Evolutionary conservation across 2,888 invertebrate species (phyloP).

Genomic region (Adelognathus sp.): DNA sequence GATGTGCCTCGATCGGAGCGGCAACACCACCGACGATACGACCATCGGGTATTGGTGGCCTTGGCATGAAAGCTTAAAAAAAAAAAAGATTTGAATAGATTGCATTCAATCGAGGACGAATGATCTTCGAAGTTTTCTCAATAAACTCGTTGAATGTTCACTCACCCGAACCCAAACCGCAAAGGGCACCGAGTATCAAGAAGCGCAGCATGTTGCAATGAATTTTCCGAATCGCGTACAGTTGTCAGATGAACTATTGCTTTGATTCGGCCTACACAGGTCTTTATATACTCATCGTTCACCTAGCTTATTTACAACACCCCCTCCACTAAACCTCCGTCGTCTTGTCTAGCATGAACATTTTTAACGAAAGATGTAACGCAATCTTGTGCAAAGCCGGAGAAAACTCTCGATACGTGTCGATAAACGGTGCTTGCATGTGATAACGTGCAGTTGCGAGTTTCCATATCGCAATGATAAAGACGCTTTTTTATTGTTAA

Average conservation of each 20-base stretch:
- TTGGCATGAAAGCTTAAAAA: constrained; percentile 34
- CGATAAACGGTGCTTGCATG: not conserved
- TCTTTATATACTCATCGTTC: constrained; percentile 32
- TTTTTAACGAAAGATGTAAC: not conserved
- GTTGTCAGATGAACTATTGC: not conserved
- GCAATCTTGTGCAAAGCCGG: not conserved
- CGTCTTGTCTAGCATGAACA: constrained; percentile 30
- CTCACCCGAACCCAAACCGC: constrained; percentile 52
- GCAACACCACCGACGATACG: constrained; percentile 74
- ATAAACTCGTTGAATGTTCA: not conserved
- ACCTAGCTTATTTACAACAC: not conserved
- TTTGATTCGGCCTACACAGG: not conserved
- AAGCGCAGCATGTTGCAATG: constrained; percentile 49
- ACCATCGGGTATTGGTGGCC: constrained; percentile 26
- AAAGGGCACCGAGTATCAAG: constrained; percentile 41
- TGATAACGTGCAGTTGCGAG: constrained; percentile 21
- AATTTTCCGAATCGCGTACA: constrained; percentile 7
- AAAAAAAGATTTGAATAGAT: not conserved
- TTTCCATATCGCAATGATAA: not conserved
- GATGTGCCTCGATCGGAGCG: constrained; percentile 69
- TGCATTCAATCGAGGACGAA: not conserved
- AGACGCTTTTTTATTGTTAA: not conserved
- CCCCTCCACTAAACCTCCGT: not conserved
- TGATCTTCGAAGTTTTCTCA: not conserved
- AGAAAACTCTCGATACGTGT: constrained; percentile 16